Percentiles rank a stretch among this genome's conserved stretches.
Conservation (phyloP, 2,888 invertebrate species). For the Conistra vaccinii region DNA sequence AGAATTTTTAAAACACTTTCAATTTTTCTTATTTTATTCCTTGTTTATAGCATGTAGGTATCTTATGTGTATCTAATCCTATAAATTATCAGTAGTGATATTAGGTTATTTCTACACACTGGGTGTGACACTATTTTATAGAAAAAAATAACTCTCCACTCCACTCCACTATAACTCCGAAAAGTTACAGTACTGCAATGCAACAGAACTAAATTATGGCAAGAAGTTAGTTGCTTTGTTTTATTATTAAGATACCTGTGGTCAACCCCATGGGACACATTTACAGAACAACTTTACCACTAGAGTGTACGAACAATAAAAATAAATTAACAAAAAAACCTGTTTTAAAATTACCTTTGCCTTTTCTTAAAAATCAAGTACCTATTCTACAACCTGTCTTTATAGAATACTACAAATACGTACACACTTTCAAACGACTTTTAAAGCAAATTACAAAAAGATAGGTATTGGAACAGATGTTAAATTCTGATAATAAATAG, state of each 20-base stretch:
- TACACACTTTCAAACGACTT: no score
- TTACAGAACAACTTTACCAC: neutral
- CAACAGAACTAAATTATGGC: constrained; percentile 9
- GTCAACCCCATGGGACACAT: constrained; percentile 22
- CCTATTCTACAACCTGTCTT: neutral
- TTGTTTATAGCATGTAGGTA: neutral
- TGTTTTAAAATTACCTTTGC: neutral
- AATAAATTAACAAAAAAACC: neutral
- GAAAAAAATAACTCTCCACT: neutral
- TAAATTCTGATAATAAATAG: no score
- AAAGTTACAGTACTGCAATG: constrained; percentile 17
- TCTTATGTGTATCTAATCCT: no score
- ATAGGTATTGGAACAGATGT: no score
- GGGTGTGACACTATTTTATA: neutral
- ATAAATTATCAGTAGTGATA: no score
- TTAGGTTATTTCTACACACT: no score
- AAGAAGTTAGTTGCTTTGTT: constrained; percentile 19
- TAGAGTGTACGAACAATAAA: neutral
- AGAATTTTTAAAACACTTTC: no score
- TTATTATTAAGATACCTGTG: constrained; percentile 25
- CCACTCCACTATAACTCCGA: neutral
- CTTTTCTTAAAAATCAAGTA: no score
- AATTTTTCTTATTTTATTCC: no score
- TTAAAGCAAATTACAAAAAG: no score
- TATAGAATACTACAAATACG: no score